phyloP scores from a whole-genome alignment of 2,888 invertebrate genomes.

The Hemithea aestivaria region DNA sequence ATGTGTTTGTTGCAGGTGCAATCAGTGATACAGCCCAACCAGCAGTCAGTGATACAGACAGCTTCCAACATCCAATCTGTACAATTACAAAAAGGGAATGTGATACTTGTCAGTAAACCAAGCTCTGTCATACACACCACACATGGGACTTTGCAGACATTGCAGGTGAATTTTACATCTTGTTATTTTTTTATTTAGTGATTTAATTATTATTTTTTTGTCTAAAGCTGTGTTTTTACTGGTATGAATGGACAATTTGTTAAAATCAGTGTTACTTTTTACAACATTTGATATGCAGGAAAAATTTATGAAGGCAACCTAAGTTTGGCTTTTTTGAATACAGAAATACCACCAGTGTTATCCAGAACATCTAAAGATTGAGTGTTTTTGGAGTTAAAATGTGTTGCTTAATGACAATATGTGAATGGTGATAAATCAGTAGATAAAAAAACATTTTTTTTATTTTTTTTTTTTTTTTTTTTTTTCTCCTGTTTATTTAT shows the following conservation, averaged over 20 bases:
- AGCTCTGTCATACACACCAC: slow-evolving; percentile 96
- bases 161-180: slow-evolving; percentile 82
- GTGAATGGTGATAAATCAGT: no score
- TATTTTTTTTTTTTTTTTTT: no score
- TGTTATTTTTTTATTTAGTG: not conserved
- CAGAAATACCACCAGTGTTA: no score
- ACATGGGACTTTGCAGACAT: slow-evolving; percentile 90
- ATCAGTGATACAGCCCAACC: slow-evolving; percentile 97
- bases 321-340: no score
- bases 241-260: no score
- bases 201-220: no score
- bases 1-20: slow-evolving; percentile 84
- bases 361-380: no score
- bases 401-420: no score
- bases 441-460: no score
- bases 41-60: slow-evolving; percentile 97
- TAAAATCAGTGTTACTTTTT: not conserved
- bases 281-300: not conserved
- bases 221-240: no score
- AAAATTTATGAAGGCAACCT: not conserved
- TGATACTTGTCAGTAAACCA: slow-evolving; percentile 93
- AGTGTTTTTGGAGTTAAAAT: no score
- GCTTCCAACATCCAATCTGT: slow-evolving; percentile 91
- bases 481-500: no score
- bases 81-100: slow-evolving; percentile 91